A percentile compares a stretch with the other conserved stretches of the same genome.
phyloP scores from a whole-genome alignment of 2,888 invertebrate species.

The Amphipyra tragopoginis region DNA sequence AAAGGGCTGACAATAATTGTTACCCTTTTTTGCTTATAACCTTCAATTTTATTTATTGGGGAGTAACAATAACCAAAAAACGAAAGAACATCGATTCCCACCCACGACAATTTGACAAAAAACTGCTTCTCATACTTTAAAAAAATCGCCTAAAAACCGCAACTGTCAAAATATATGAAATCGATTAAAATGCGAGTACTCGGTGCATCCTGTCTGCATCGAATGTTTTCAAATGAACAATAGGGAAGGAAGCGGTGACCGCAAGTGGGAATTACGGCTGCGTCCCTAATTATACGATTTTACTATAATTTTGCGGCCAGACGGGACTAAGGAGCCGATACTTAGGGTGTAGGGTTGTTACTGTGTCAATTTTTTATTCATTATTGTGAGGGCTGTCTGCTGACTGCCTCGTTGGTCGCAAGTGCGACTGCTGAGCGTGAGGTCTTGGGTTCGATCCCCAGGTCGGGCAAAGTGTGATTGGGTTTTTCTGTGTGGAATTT shows the following conservation, averaged over 20 bases:
- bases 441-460: too few relatives aligned
- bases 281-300: conserved; percentile 86
- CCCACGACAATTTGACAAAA: conserved; percentile 65
- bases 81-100: conserved; percentile 42
- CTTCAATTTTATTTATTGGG: conserved; percentile 1
- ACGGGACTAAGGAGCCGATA: conserved; percentile 64
- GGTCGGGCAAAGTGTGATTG: too few relatives aligned
- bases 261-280: conserved; percentile 82
- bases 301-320: conserved; percentile 85
- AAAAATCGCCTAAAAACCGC: conserved; percentile 79
- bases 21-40: conserved; percentile 3
- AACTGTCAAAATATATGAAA: conserved; percentile 86
- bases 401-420: too few relatives aligned
- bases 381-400: neutral
- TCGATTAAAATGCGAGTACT: conserved; percentile 80
- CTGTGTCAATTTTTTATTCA: conserved; percentile 1
- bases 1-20: conserved; percentile 1
- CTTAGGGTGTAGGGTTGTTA: conserved; percentile 53
- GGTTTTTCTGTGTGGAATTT: too few relatives aligned
- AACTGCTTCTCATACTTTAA: conserved; percentile 64
- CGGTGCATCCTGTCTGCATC: conserved; percentile 72
- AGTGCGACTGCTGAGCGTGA: too few relatives aligned
- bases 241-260: conserved; percentile 86
- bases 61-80: conserved; percentile 30
- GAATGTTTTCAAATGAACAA: conserved; percentile 76